These are phyloP conservation scores for Dinothrombium tinctorium DNA, from an alignment of 1,140 invertebrate species.

Conservation along the genomic window DNA sequence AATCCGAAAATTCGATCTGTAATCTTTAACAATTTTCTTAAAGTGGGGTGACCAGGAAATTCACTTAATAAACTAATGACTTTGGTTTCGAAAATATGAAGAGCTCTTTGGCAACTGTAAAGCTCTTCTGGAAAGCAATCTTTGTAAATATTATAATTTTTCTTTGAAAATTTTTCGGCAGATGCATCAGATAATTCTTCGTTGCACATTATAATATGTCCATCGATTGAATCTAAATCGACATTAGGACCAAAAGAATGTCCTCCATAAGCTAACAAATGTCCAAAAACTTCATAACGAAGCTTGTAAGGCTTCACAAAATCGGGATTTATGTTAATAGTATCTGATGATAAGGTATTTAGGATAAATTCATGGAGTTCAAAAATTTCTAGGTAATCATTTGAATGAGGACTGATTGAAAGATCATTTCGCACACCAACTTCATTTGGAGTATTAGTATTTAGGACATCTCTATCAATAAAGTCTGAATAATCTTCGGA, in stretches of 20 bases:
- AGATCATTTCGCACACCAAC: slow-evolving; percentile 21
- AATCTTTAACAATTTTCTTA: slow-evolving; percentile 7
- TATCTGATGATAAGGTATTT: not conserved
- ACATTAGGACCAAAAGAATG: slow-evolving; percentile 3
- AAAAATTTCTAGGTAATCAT: slow-evolving; percentile 7
- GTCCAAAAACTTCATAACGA: slow-evolving; percentile 8
- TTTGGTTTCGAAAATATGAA: slow-evolving; percentile 31
- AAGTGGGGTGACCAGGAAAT: slow-evolving; percentile 9
- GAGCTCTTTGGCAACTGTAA: slow-evolving; percentile 37
- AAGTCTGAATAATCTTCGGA: slow-evolving; percentile 28
- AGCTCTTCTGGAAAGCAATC: slow-evolving; percentile 56
- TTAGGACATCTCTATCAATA: slow-evolving; percentile 1
- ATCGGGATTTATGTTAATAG: slow-evolving; percentile 2
- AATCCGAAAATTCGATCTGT: slow-evolving; percentile 29
- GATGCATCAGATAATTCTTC: not conserved
- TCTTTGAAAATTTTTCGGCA: slow-evolving; percentile 4
- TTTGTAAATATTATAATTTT: slow-evolving; percentile 73
- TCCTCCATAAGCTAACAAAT: slow-evolving; percentile 6
- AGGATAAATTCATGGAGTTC: slow-evolving; percentile 11
- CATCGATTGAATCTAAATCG: slow-evolving; percentile 3
- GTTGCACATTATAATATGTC: slow-evolving; percentile 4
- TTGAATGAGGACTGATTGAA: slow-evolving; percentile 10
- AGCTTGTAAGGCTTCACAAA: slow-evolving; percentile 4
- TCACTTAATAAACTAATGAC: slow-evolving; percentile 7
- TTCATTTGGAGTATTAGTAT: not conserved